Conservation (phyloP, 2,888 invertebrate species). For the Eurois occulta region DNA sequence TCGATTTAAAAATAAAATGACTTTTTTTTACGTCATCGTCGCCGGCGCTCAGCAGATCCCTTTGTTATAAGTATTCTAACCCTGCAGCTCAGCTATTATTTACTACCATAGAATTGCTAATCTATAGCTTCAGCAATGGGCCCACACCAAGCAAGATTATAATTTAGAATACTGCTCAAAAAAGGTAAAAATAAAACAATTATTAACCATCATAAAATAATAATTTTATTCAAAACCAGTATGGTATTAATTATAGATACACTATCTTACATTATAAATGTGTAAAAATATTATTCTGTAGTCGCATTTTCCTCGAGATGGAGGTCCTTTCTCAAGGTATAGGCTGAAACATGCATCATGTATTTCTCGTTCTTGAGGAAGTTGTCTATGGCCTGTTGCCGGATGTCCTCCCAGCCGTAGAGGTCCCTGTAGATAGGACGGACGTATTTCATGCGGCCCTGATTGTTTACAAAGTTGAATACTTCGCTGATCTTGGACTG, state of each 20-base stretch:
- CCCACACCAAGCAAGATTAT: neutral
- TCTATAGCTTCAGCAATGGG: neutral
- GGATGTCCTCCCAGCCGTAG: conserved; percentile 94
- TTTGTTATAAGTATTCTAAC: no score
- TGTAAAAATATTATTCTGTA: conserved; percentile 53
- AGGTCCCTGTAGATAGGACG: conserved; percentile 96
- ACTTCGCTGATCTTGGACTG: conserved; percentile 92
- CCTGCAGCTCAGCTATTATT: no score
- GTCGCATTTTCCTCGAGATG: conserved; percentile 82
- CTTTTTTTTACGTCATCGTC: no score
- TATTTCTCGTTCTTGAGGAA: conserved; percentile 92
- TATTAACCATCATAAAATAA: conserved; percentile 62
- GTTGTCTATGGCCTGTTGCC: conserved; percentile 92
- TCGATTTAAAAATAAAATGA: no score
- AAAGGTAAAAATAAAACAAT: conserved; percentile 35
- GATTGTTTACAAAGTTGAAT: conserved; percentile 94
- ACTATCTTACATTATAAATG: conserved; percentile 62
- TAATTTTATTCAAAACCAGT: conserved; percentile 63
- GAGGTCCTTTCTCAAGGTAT: conserved; percentile 94
- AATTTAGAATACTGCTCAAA: neutral
- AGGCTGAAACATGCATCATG: conserved; percentile 96
- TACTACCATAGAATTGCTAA: neutral
- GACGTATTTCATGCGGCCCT: conserved; percentile 98
- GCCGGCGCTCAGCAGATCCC: no score
- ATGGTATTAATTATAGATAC: conserved; percentile 58